Evolutionary conservation across 2,113 vertebrate genomes (phyloP).

Genomic region (Microcebus griseorufus): DNA sequence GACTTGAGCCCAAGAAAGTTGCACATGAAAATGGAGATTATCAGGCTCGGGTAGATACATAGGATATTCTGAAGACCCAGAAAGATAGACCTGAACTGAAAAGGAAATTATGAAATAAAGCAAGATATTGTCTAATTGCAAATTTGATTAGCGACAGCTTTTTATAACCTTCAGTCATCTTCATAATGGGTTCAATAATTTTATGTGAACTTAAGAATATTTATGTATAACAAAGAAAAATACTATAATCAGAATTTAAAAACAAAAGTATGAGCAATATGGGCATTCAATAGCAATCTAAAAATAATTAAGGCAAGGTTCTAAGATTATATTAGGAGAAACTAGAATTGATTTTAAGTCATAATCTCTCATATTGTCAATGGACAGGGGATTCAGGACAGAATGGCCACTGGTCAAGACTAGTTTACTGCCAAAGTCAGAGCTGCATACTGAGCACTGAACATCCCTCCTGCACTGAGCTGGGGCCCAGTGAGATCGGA

Average conservation of each 20-base stretch:
- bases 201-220: not conserved
- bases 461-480: not conserved
- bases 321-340: not conserved
- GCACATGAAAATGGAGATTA: not conserved
- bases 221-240: not conserved
- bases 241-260: not conserved
- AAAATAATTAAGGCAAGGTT: not conserved
- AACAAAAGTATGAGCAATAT: not conserved
- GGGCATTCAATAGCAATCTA: not conserved
- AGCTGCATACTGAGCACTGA: not conserved
- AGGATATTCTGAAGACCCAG: not conserved
- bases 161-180: not conserved
- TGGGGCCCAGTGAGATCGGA: not conserved
- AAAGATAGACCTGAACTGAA: not conserved
- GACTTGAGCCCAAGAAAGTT: not conserved
- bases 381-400: not conserved
- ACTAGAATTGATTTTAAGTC: constrained; percentile 8
- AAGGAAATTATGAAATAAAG: not conserved
- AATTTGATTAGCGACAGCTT: not conserved
- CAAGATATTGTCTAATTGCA: not conserved
- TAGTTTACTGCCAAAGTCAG: not conserved
- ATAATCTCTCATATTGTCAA: not conserved
- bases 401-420: not conserved
- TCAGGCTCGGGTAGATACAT: not conserved
- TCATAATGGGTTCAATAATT: not conserved